phyloP scores from a whole-genome alignment of 2,888 invertebrate species.

The Eilema caniola region DNA sequence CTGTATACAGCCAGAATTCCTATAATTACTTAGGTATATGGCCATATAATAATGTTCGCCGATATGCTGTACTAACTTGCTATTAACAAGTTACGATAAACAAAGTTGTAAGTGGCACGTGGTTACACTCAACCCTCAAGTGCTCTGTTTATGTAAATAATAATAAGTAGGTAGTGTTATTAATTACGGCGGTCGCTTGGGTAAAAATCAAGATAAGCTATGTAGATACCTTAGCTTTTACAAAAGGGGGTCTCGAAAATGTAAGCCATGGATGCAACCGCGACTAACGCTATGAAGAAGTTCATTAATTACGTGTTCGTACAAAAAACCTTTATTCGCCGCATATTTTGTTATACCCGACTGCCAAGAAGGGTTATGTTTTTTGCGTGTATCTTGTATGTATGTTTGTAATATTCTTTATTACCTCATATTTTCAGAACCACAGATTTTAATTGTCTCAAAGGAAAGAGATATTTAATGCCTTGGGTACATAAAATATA shows the following conservation, averaged over 20 bases:
- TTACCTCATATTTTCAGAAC: too few relatives aligned
- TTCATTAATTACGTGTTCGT: neutral
- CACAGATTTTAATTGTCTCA: too few relatives aligned
- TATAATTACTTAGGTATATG: neutral
- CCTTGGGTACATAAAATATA: too few relatives aligned
- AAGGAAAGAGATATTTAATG: too few relatives aligned
- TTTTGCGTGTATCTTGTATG: too few relatives aligned
- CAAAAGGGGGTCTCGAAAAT: neutral
- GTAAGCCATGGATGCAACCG: neutral
- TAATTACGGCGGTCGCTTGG: too few relatives aligned
- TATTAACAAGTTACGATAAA: neutral
- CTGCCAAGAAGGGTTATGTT: too few relatives aligned
- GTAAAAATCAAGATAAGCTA: neutral
- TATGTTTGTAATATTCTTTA: too few relatives aligned
- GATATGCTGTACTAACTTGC: neutral
- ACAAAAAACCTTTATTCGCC: too few relatives aligned
- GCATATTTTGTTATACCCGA: too few relatives aligned
- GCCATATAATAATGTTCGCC: too few relatives aligned
- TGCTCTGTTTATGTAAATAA: neutral
- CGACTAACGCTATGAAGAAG: too few relatives aligned
- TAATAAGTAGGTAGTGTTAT: neutral
- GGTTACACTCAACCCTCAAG: neutral
- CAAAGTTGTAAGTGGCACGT: neutral
- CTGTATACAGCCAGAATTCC: neutral
- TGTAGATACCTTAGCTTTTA: neutral